Percentiles rank a stretch among this genome's conserved stretches.
Evolutionary conservation across 2,888 invertebrate genomes (phyloP).

Genomic region (Boloria selene): DNA sequence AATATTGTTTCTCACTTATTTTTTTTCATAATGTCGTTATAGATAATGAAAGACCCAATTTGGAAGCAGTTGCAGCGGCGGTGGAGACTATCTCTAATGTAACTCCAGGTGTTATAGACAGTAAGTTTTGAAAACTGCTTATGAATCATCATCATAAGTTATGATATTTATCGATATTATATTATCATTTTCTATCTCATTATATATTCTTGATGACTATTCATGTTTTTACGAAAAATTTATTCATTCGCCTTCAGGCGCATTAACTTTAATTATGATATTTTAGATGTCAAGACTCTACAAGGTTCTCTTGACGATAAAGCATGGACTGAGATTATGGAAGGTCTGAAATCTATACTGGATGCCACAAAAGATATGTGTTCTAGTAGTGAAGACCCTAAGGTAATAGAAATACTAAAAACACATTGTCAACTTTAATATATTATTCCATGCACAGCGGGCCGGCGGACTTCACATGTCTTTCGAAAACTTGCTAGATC

Average conservation of each 20-base stretch:
- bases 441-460: neutral
- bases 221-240: too few species aligned
- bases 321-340: constrained; percentile 25
- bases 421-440: neutral
- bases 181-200: too few species aligned
- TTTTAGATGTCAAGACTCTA: constrained; percentile 10
- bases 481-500: too few species aligned
- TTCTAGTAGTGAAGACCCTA: neutral
- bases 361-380: constrained; percentile 27
- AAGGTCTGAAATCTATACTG: constrained; percentile 32
- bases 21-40: neutral
- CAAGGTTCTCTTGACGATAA: constrained; percentile 24
- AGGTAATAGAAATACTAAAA: neutral
- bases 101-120: constrained; percentile 32
- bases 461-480: too few species aligned
- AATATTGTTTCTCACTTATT: too few species aligned
- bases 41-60: constrained; percentile 32
- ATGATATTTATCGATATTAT: too few species aligned
- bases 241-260: neutral
- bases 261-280: neutral
- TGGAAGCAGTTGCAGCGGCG: constrained; percentile 26
- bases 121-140: constrained; percentile 17
- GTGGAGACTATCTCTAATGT: constrained; percentile 24
- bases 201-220: too few species aligned
- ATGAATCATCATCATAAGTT: too few species aligned